Evolutionary conservation across 2,797 vertebrate genomes (phyloP).

Genomic region (Leuciscus waleckii): DNA sequence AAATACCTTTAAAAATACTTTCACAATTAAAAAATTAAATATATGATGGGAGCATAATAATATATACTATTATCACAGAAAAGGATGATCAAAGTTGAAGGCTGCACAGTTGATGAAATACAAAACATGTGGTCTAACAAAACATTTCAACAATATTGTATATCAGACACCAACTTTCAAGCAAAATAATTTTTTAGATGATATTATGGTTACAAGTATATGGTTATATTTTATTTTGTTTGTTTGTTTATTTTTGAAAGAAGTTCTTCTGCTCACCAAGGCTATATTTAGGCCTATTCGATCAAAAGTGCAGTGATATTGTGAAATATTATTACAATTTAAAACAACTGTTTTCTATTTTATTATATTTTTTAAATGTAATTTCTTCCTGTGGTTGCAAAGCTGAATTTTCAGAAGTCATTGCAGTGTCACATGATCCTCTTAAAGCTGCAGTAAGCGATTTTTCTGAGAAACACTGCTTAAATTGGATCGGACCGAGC

Average conservation of each 20-base stretch:
- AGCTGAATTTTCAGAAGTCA: background rate
- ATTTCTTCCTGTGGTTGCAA: background rate
- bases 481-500: background rate
- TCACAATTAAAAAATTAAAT: constrained; percentile 61
- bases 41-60: constrained; percentile 59
- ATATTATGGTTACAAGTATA: background rate
- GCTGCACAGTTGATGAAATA: background rate
- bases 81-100: background rate
- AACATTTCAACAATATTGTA: no score
- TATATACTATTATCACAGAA: background rate
- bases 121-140: background rate
- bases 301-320: background rate
- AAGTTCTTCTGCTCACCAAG: background rate
- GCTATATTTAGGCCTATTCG: background rate
- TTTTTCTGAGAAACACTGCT: background rate
- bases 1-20: constrained; percentile 59
- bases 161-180: background rate
- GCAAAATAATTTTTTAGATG: background rate
- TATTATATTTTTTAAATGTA: background rate
- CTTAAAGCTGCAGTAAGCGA: background rate
- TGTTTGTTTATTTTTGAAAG: no score
- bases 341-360: background rate
- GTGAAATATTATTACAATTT: background rate
- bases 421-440: background rate
- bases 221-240: background rate